Percentiles rank a stretch among this genome's conserved stretches.
Evolutionary conservation across 1,140 invertebrate species (phyloP).

Genomic region (Drosophila neocordata): DNA sequence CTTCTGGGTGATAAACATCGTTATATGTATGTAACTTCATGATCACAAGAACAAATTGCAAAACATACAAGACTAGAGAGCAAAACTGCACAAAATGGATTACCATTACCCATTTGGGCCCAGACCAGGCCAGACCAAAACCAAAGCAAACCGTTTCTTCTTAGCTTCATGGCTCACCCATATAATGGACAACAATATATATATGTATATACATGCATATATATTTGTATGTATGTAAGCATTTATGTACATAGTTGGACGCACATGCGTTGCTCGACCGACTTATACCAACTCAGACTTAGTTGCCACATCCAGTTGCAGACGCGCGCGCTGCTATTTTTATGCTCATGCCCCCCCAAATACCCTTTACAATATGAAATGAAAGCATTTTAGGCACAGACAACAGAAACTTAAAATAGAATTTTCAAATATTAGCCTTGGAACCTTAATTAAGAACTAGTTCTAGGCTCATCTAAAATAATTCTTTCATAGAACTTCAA

Average conservation of each 20-base stretch:
- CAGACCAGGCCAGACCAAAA: slow-evolving; percentile 22
- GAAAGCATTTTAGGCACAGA: slow-evolving; percentile 19
- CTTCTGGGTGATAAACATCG: slow-evolving; percentile 64
- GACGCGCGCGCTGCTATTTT: slow-evolving; percentile 53
- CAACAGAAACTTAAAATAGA: no score
- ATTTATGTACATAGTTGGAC: slow-evolving; percentile 2
- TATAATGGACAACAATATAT: slow-evolving; percentile 26
- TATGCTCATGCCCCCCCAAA: slow-evolving; percentile 38
- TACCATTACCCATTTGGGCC: slow-evolving; percentile 77
- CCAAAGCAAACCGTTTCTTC: slow-evolving; percentile 32
- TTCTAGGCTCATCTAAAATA: no score
- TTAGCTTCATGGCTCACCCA: slow-evolving; percentile 46
- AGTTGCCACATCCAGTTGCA: slow-evolving; percentile 45
- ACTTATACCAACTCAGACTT: slow-evolving; percentile 46
- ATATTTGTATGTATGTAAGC: background rate
- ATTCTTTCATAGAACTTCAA: no score
- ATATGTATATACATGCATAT: no score
- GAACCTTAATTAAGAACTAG: no score
- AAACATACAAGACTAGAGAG: slow-evolving; percentile 35
- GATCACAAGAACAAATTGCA: slow-evolving; percentile 77
- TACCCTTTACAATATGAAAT: slow-evolving; percentile 34
- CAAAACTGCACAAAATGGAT: slow-evolving; percentile 62
- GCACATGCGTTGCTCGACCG: slow-evolving; percentile 38
- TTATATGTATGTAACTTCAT: slow-evolving; percentile 37
- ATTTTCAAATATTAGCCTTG: no score